Conservation (phyloP, 2,797 vertebrate species). For the Pelodytes ibericus region DNA sequence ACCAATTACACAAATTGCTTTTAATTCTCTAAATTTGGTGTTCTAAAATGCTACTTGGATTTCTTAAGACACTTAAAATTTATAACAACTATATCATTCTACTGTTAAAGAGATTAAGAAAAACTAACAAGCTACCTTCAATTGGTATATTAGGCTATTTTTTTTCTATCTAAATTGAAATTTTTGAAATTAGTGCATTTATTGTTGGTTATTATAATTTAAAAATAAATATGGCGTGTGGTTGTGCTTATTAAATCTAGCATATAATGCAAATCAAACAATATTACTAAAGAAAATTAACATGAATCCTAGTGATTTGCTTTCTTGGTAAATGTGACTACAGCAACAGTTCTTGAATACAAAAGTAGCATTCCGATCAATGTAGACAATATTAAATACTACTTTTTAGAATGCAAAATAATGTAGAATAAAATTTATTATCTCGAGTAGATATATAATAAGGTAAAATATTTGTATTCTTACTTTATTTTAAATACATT, state of each 20-base stretch:
- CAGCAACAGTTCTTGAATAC: constrained; percentile 14
- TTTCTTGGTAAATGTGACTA: neutral
- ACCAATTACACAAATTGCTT: constrained; percentile 50
- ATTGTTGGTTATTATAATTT: constrained; percentile 70
- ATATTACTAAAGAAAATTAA: constrained; percentile 22
- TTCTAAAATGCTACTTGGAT: constrained; percentile 57
- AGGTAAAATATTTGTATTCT: neutral
- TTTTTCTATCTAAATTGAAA: constrained; percentile 73
- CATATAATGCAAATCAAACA: constrained; percentile 71
- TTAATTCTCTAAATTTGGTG: constrained; percentile 59
- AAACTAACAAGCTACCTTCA: constrained; percentile 64
- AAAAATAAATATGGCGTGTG: constrained; percentile 71
- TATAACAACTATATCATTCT: constrained; percentile 58
- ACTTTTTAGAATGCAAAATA: constrained; percentile 2
- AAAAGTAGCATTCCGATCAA: neutral
- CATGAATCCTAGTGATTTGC: neutral
- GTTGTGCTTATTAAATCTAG: constrained; percentile 74
- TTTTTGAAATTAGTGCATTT: constrained; percentile 70
- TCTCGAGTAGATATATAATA: neutral
- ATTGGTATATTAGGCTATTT: constrained; percentile 48
- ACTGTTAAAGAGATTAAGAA: constrained; percentile 60
- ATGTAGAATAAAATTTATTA: neutral
- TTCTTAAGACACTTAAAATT: constrained; percentile 50
- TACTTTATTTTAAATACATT: no score
- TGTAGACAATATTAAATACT: constrained; percentile 5